A percentile compares a stretch with the other conserved stretches of the same genome.
These are phyloP conservation scores for Cantharis flavilabris DNA, from an alignment of 2,888 invertebrate genomes.

Conservation along the genomic window DNA sequence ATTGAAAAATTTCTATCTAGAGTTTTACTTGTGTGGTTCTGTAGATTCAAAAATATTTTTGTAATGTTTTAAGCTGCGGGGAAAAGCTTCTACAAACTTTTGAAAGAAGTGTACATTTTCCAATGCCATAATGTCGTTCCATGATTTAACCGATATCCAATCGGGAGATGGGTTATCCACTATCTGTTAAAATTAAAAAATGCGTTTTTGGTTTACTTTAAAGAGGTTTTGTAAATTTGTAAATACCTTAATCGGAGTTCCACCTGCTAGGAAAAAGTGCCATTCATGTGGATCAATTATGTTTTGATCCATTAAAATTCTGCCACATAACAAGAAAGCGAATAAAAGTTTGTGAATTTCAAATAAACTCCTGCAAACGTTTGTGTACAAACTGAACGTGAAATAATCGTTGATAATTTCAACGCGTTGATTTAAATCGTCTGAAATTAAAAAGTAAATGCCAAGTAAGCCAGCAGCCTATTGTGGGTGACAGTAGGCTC, in stretches of 20 bases:
- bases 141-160: constrained; percentile 81
- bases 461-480: no score
- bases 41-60: constrained; percentile 68
- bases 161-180: constrained; percentile 72
- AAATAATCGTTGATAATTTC: constrained; percentile 79
- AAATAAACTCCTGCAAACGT: constrained; percentile 88
- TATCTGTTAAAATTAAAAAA: constrained; percentile 52
- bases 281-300: constrained; percentile 69
- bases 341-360: constrained; percentile 88
- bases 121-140: constrained; percentile 80
- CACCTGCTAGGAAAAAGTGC: constrained; percentile 77
- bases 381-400: constrained; percentile 81
- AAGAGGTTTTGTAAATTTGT: no score
- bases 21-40: constrained; percentile 66
- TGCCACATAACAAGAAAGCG: constrained; percentile 73
- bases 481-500: no score
- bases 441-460: no score
- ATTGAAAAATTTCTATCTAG: background rate
- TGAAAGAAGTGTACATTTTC: constrained; percentile 66
- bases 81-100: constrained; percentile 67
- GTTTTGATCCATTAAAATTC: constrained; percentile 67
- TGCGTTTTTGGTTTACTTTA: background rate
- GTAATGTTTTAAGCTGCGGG: constrained; percentile 59
- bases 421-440: constrained; percentile 75
- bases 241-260: constrained; percentile 62